Base-by-base conservation (phyloP, 2,797 vertebrate species). In the Labroides dimidiatus region DNA sequence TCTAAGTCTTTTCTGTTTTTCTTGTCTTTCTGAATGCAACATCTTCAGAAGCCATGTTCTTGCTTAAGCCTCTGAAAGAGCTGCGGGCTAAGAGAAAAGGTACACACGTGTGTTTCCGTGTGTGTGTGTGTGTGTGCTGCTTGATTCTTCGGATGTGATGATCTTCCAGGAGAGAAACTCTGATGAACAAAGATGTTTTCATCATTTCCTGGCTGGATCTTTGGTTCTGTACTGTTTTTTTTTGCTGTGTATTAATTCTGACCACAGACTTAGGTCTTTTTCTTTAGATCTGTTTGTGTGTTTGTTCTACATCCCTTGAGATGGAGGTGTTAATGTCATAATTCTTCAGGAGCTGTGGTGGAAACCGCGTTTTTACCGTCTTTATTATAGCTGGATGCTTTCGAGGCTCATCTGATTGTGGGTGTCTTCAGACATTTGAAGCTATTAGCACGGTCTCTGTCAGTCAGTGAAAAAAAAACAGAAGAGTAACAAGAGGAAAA, bases 31-130 rank as follows among this genome's bases (percentile, higher is more conserved):
- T 6, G 66, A 86, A 85, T 84, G 78, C 84, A 76, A 89, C 82
- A 69, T 83, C 82, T 59, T 85, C 85, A 93, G 92, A 94, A 92
- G 92, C 90, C 86, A 91, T 91, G 87, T 91, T 94, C 83, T 93
- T 94, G 84, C 83, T 93, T 85, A 90, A 92, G 61, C 91, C 93
- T 70, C 85, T 93, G 77, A 93, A 91, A 92, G 92, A 90, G 69
- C 91, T 94, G 71, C 90, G 91, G 89, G 91, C 91, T 37, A 93
- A 93, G 80, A 92, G 93, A 89, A 93, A 89, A 93, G 94, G 92
- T 94, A 94, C 76, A 76, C 64, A 50, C 72, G 78, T 64, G 43
- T 82, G 64, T 81, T 62, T 72, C 54, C 59, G n/a, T n/a, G n/a
- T n/a, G n/a, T n/a, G 49, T 82, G 71, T 66, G 48, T 45, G 58